Percentiles rank a stretch among this genome's conserved stretches.
These are phyloP conservation scores for Netta rufina DNA, from an alignment of 2,797 vertebrate genomes.

Conservation along the genomic window DNA sequence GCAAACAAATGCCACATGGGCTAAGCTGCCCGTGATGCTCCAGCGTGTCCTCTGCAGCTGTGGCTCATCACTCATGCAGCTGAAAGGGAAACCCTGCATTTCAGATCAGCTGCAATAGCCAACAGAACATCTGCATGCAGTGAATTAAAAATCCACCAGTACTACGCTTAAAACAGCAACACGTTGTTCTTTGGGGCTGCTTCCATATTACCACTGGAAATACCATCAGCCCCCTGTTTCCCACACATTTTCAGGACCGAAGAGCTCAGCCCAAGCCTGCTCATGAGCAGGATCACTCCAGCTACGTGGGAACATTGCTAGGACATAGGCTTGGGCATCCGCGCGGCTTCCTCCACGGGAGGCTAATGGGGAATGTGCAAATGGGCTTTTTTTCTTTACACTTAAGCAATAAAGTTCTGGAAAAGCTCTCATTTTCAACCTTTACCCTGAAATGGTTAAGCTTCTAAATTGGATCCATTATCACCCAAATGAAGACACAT, in stretches of 20 bases:
- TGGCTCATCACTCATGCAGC: not conserved
- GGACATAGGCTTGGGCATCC: not conserved
- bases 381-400: not conserved
- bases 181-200: not conserved
- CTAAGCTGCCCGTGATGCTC: rapidly evolving
- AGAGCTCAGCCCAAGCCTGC: not conserved
- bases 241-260: not conserved
- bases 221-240: not conserved
- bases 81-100: rapidly evolving
- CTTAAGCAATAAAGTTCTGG: not conserved
- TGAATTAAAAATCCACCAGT: not conserved
- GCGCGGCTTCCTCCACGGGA: not conserved
- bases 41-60: not conserved
- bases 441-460: slow-evolving; percentile 23
- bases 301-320: rapidly evolving
- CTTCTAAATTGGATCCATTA: slow-evolving; percentile 59
- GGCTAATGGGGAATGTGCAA: not conserved
- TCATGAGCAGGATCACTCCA: not conserved
- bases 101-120: not conserved
- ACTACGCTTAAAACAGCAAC: not conserved
- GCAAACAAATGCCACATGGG: not conserved
- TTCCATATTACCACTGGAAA: not conserved
- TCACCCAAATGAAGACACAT: slow-evolving; percentile 68
- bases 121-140: not conserved
- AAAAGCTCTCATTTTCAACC: not conserved